Evolutionary conservation across 2,113 vertebrate species (phyloP), one percentile per base, ranked within the genome.

Genomic region (Epinephelus lanceolatus): DNA sequence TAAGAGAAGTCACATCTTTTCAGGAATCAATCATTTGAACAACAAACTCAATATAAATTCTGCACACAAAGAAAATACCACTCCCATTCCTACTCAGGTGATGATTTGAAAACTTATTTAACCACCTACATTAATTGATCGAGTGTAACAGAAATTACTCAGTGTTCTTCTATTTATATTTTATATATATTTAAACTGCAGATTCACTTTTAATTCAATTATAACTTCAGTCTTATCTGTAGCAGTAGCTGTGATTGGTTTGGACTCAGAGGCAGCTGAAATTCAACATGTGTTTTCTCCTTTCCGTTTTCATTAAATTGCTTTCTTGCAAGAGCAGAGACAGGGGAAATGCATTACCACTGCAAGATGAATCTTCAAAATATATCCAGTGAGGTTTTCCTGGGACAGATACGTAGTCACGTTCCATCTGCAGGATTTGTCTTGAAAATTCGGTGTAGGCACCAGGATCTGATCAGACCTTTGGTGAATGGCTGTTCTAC

Each of bases 341-440:
- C 53, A 59, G 62, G 27, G 71, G 65, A 80, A 86, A 87, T 74
- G n/a, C 67, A 84, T 90, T 76, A 86, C 71, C 47, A 45, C 65
- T 80, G 40, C 76, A 78, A 83, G 75, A 88, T 57, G 71, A 79
- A 65, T 71, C 83, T 92, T 86, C 61, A 84, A 83, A 89, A 80
- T 82, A 66, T 9, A 79, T 65, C 62, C 59, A 68, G 52, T 17
- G 19, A 83, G 56, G 30, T 57, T 78, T 88, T 86, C 65, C 74
- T 76, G 76, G 27, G 67, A 71, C 40, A 21, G 65, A 76, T 42
- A 88, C 53, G n/a, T 51, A 62, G 62, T 81, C 71, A 78, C 59
- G 45, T 85, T 76, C 69, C 63, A 59, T 55, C 80, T 49, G 65
- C 63, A 55, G 78, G 65, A 81, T 86, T 74, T 66, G 51, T 90